A percentile compares a stretch with the other conserved stretches of the same genome.
Conservation (phyloP, 2,797 vertebrate species). For the Parotocinclus haroldoi region DNA sequence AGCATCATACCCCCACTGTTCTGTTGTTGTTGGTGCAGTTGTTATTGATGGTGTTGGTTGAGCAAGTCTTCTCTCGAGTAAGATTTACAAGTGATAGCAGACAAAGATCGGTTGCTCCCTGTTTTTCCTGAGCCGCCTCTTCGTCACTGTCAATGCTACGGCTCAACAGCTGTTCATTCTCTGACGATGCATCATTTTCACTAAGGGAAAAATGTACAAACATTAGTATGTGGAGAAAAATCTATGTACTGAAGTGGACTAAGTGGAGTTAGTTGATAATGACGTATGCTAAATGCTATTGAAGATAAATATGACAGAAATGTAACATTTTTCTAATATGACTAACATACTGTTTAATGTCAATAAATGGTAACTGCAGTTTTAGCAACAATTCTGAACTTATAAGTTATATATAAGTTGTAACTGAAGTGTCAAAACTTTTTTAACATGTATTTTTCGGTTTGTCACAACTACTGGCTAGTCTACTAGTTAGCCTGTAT, state of each 20-base stretch:
- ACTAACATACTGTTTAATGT: too few relatives aligned
- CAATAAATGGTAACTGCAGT: too few relatives aligned
- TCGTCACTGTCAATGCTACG: slow-evolving; percentile 97
- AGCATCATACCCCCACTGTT: slow-evolving; percentile 81
- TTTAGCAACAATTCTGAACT: too few relatives aligned
- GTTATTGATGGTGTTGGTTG: slow-evolving; percentile 66
- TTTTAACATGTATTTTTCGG: not conserved
- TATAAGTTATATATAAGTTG: too few relatives aligned
- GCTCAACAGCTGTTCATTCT: slow-evolving; percentile 93
- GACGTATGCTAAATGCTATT: too few relatives aligned
- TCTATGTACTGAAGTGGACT: not conserved
- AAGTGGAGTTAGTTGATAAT: not conserved
- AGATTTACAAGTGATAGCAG: slow-evolving; percentile 89
- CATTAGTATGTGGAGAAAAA: too few relatives aligned
- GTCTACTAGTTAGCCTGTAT: slow-evolving; percentile 7
- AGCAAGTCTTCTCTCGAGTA: slow-evolving; percentile 79
- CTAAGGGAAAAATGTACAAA: slow-evolving; percentile 55
- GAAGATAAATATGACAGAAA: too few relatives aligned
- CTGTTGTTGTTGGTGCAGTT: slow-evolving; percentile 72
- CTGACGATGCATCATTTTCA: slow-evolving; percentile 95
- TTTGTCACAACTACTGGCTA: not conserved
- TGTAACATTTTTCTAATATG: too few relatives aligned
- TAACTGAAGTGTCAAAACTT: too few relatives aligned
- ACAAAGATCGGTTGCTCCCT: slow-evolving; percentile 84
- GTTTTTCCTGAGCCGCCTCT: slow-evolving; percentile 88